Base-by-base conservation (phyloP, 2,888 invertebrate species). In the Temnothorax ravouxi region DNA sequence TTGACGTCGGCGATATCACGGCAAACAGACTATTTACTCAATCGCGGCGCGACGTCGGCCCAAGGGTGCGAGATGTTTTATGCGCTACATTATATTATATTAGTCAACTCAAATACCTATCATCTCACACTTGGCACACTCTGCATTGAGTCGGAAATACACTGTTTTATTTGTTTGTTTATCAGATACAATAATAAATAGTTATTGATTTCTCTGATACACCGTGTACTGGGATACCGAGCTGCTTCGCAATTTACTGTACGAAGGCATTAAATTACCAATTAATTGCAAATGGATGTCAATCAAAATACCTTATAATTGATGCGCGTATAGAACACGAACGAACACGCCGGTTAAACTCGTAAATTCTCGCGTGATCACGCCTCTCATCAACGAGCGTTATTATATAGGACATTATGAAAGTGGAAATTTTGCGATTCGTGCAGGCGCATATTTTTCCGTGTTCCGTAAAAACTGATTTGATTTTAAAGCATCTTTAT, bases 401-500 rank as follows among this genome's bases (percentile, higher is more conserved):
- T 29, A 56, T 64, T 11, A 29, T 29, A 25, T 1, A 29, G 18
- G 62, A 15, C 44, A 47, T 56, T 67, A 44, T 41, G 11, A 66
- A 38, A 21, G 56, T 13, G 13, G 34, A 34, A 69, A 59, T 59
- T 59, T 34, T n/a, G 59, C 71, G 71, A 79, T 34, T 52, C 75
- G 50, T 52, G 38, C 62, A 44, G 50, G 54, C 77, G 77, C 67
- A 41, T 67, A 71, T 79, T 34, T 79, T 47, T 71, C 18, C 25
- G 34, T 44, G 21, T 47, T 34, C 38, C 38, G 47, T 34, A 44
- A 66, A 76, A 47, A 59, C 44, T 47, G 56, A 80, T 69, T 80
- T 56, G 71, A 80, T 80, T 80, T 80, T 80, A 71, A 71, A 38
- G 38, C 66, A 79, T 69, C 59, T 80, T 47, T 61, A 59, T 80